phyloP scores from a whole-genome alignment of 2,797 vertebrate species.

The Hylomyscus alleni region DNA sequence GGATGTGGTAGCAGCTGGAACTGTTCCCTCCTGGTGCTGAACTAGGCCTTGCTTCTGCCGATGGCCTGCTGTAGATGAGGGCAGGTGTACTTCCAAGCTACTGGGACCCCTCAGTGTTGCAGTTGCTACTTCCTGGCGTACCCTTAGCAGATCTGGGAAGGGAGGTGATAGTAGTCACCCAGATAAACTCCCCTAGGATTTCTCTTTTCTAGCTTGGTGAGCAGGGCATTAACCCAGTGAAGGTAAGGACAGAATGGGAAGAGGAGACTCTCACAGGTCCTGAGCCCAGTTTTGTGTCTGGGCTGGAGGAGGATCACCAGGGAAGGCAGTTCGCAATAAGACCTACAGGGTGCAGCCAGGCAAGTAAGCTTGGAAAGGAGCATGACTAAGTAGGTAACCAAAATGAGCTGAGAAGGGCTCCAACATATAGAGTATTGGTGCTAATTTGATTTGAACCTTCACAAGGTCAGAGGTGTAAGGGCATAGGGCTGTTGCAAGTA shows the following conservation, averaged over 20 bases:
- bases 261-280: background rate
- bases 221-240: background rate
- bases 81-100: constrained; percentile 95
- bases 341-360: background rate
- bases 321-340: background rate
- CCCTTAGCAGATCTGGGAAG: constrained; percentile 93
- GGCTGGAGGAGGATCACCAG: background rate
- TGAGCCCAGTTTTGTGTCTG: background rate
- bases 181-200: background rate
- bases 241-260: background rate
- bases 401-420: background rate
- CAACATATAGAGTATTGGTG: background rate
- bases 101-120: constrained; percentile 92
- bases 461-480: background rate
- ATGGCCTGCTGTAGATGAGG: constrained; percentile 92
- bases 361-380: background rate
- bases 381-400: background rate
- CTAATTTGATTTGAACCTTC: background rate
- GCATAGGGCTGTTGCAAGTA: background rate
- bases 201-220: background rate
- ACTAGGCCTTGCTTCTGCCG: constrained; percentile 96
- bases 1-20: constrained; percentile 88
- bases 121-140: constrained; percentile 93
- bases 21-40: constrained; percentile 92
- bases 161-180: constrained; percentile 50